Conservation (phyloP, 2,113 vertebrate genomes). For the Mormoops blainvillei region DNA sequence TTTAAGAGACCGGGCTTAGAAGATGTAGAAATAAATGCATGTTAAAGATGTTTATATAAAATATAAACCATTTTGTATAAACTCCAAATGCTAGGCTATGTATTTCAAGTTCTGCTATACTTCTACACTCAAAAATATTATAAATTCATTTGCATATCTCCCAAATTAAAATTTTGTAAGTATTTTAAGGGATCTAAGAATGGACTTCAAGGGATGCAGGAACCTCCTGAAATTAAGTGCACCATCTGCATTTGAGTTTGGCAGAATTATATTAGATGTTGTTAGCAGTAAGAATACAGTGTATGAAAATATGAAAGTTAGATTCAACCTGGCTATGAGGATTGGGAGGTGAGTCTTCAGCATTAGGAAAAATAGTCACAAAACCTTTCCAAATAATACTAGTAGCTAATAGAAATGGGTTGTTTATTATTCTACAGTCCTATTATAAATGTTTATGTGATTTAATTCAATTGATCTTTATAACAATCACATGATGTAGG, state of each 20-base stretch:
- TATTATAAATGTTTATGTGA: constrained; percentile 11
- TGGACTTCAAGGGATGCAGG: constrained; percentile 40
- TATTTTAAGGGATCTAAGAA: constrained; percentile 50
- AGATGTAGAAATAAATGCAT: constrained; percentile 19
- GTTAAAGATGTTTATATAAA: constrained; percentile 42
- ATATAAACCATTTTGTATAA: constrained; percentile 40
- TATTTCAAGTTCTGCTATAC: constrained; percentile 31
- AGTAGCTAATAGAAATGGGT: not conserved
- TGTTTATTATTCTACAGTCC: not conserved
- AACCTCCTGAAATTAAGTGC: constrained; percentile 42
- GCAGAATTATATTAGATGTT: constrained; percentile 36
- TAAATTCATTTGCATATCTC: constrained; percentile 5
- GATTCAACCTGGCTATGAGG: not conserved
- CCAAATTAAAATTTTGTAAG: constrained; percentile 28
- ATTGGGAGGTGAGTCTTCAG: not conserved
- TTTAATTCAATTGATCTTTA: not conserved
- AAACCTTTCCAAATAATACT: not conserved
- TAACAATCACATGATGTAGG: not conserved
- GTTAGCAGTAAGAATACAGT: not conserved
- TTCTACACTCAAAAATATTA: constrained; percentile 28
- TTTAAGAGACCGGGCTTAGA: not conserved
- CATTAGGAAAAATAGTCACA: not conserved
- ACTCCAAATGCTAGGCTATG: constrained; percentile 31
- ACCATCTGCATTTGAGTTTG: constrained; percentile 49
- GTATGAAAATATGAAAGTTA: constrained; percentile 24